Evolutionary conservation across 92 coral and sea anemone genomes (phyloP).

Genomic region (Paramuricea clavata): DNA sequence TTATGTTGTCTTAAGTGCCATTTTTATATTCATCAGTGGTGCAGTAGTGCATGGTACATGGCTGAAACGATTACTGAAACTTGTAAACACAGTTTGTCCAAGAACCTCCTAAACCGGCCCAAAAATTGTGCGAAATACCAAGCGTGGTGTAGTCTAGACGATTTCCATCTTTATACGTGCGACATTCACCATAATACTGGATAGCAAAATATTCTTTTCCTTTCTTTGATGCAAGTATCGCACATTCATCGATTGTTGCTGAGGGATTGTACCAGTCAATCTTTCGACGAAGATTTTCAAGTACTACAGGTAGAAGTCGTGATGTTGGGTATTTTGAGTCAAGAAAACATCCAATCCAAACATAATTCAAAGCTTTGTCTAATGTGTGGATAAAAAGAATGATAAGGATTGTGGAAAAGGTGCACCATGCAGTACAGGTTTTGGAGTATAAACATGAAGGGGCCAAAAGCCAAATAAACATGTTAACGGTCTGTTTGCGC

Average conservation of each 20-base stretch:
- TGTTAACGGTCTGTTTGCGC: too few species aligned
- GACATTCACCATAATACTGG: conserved; percentile 78
- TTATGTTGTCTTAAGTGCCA: too few species aligned
- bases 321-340: conserved; percentile 41
- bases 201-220: conserved; percentile 67
- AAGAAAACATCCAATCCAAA: conserved; percentile 59
- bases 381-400: conserved; percentile 1
- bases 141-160: conserved; percentile 21
- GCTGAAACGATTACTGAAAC: neutral
- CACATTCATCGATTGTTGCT: conserved; percentile 68
- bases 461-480: too few species aligned
- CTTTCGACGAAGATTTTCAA: conserved; percentile 64
- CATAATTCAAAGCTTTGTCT: conserved; percentile 59
- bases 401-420: neutral
- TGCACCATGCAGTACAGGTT: too few species aligned
- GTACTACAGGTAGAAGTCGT: conserved; percentile 28
- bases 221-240: conserved; percentile 66
- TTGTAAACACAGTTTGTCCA: conserved; percentile 67
- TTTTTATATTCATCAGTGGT: too few species aligned
- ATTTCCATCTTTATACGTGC: conserved; percentile 41
- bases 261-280: conserved; percentile 67
- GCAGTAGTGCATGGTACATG: neutral
- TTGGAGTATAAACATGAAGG: too few species aligned
- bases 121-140: conserved; percentile 51
- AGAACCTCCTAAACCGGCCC: conserved; percentile 62